These are phyloP conservation scores for Volucella inanis DNA, from an alignment of 2,888 invertebrate genomes.

Conservation along the genomic window DNA sequence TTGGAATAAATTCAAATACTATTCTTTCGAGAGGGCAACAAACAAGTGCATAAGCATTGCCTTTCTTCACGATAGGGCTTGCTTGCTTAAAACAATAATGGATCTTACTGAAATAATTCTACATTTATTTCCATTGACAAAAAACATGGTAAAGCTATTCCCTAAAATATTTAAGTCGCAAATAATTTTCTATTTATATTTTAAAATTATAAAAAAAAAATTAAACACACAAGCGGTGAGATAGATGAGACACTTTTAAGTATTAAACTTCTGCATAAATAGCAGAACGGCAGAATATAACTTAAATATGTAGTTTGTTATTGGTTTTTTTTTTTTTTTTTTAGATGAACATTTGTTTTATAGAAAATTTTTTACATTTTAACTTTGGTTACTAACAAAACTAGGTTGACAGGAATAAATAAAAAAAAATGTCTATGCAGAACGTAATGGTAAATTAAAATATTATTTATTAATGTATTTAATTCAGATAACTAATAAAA, in stretches of 20 bases:
- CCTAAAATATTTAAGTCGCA: conserved; percentile 27
- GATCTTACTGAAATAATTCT: too few relatives aligned
- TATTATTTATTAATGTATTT: conserved; percentile 67
- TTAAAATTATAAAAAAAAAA: conserved; percentile 4
- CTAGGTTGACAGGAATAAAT: conserved; percentile 33
- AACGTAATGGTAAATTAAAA: conserved; percentile 48
- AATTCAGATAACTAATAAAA: conserved; percentile 60
- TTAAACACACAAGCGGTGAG: neutral
- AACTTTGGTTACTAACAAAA: conserved; percentile 51
- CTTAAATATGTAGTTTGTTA: conserved; percentile 29
- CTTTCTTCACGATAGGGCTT: too few relatives aligned
- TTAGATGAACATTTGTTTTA: conserved; percentile 28
- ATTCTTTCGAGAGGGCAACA: neutral
- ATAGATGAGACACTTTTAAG: conserved; percentile 11
- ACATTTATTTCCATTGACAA: too few relatives aligned
- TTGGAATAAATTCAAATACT: neutral
- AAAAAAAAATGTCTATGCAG: conserved; percentile 37
- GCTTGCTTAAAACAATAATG: too few relatives aligned
- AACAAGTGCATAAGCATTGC: too few relatives aligned
- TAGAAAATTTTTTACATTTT: conserved; percentile 4
- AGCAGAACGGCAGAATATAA: conserved; percentile 28
- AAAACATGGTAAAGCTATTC: too few relatives aligned
- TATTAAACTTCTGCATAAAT: conserved; percentile 27
- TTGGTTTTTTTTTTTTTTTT: conserved; percentile 2
- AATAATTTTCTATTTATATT: conserved; percentile 29